Evolutionary conservation across 2,113 vertebrate species (phyloP).

Genomic region (Tyrannus savana): DNA sequence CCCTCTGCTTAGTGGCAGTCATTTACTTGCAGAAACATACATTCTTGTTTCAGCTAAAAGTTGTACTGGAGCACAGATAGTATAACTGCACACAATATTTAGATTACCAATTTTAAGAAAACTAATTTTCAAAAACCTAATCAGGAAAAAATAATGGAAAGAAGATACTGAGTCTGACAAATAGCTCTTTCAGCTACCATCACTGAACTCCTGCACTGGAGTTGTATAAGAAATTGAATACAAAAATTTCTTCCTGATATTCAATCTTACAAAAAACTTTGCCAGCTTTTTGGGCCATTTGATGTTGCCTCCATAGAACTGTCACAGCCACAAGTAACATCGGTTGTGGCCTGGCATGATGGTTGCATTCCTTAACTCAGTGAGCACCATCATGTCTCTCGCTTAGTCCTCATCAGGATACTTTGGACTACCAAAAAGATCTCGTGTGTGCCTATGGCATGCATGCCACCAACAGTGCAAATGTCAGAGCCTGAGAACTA

Average conservation of each 20-base stretch:
- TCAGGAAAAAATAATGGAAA: background rate
- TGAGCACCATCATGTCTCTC: background rate
- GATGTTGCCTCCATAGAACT: background rate
- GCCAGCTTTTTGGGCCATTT: background rate
- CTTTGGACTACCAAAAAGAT: background rate
- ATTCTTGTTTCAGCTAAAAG: background rate
- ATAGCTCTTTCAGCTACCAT: background rate
- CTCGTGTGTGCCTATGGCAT: background rate
- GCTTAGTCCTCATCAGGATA: background rate
- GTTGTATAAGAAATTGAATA: background rate
- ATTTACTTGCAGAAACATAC: background rate
- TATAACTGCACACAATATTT: background rate
- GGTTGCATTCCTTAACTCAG: background rate
- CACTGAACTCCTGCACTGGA: background rate
- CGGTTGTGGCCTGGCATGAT: rapidly evolving
- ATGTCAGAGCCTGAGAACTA: background rate
- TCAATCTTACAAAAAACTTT: background rate
- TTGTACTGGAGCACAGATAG: background rate
- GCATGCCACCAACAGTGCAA: background rate
- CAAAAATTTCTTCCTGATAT: background rate
- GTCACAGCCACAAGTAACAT: background rate
- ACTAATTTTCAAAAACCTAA: background rate
- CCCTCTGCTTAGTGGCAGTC: background rate
- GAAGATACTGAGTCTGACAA: background rate
- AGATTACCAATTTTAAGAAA: background rate